Base-by-base conservation (phyloP, 2,888 invertebrate species). In the Chymomyza amoena region DNA sequence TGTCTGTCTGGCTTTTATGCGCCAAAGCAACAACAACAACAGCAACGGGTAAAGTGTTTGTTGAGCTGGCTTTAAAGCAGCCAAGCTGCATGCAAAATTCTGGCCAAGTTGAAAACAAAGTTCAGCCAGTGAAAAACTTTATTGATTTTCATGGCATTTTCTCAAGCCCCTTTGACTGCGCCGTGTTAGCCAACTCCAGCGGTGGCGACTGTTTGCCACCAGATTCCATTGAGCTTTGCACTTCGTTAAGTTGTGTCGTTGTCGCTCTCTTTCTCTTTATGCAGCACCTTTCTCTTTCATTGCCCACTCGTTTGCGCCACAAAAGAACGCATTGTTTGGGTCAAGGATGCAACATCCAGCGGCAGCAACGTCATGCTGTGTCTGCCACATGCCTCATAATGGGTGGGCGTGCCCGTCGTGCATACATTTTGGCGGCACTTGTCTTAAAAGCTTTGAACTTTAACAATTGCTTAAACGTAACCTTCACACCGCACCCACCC, bases 311-410 rank as follows among this genome's bases (percentile, higher is more conserved):
- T 45, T 45, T 10, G 2, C 13, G 79, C 74, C 79, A 70, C 76
- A 78, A 79, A 81, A 75, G 75, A 70, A 66, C 72, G 87, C 71
- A 76, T 87, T 87, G 87, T 87, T 81, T 87, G 81, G 81, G 87
- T 87, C 81, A 87, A 81, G 81, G 87, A 81, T 83, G 73, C 81
- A 72, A 68, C 62, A 61, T 69, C 45, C 65, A 68, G 66, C 59
- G 62, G 62, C 66, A 77, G 62, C 66, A 77, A 57, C 77, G 69
- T 68, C 72, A 74, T 66, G 69, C 71, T 79, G 76, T 66, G 50
- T 60, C 16, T 15, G 7, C 36, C n/a, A 13, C 39, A 45, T 45
- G 39, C 39, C 39, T 45, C 13, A 45, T 45, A 45, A 16, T 57
- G 57, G 20, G 60, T 39, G 60, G 57, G 25, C 36, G 39, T 20